Percentiles rank a stretch among this genome's conserved stretches.
These are phyloP conservation scores for roundworm (Caenorhabditis elegans) DNA, from an alignment of 1,140 invertebrate genomes.

Conservation along the genomic window DNA sequence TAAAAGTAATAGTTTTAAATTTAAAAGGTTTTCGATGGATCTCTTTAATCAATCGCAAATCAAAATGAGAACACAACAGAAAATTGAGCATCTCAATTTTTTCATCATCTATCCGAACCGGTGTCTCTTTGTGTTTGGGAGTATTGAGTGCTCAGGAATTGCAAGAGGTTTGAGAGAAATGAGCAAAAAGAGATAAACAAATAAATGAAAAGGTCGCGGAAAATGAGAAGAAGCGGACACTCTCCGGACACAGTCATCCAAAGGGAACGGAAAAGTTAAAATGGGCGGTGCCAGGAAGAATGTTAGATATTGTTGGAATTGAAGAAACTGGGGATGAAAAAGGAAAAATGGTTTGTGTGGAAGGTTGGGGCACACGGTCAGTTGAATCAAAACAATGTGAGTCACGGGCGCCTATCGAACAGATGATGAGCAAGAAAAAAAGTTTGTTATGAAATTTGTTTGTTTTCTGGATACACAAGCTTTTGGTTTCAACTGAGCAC, in stretches of 20 bases:
- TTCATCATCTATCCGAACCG: background rate
- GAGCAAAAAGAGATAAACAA: constrained; percentile 26
- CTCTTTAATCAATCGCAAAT: background rate
- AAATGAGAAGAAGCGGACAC: constrained; percentile 4
- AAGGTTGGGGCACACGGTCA: too few species aligned
- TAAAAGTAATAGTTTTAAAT: too few species aligned
- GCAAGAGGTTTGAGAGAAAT: background rate
- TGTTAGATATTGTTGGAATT: too few species aligned
- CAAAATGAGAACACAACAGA: background rate
- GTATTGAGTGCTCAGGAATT: background rate
- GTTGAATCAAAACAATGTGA: background rate
- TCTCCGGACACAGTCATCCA: too few species aligned
- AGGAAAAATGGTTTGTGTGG: too few species aligned
- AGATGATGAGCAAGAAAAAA: background rate
- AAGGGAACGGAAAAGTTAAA: background rate
- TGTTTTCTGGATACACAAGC: too few species aligned
- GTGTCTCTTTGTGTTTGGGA: constrained; percentile 22
- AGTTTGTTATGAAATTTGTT: background rate
- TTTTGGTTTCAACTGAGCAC: too few species aligned
- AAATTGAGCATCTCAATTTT: too few species aligned
- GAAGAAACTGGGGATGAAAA: background rate
- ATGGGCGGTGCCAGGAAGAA: background rate
- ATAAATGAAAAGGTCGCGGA: background rate
- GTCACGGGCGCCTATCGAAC: background rate
- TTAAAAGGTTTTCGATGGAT: too few species aligned